phyloP scores from a whole-genome alignment of 2,113 vertebrate genomes.

The Entomyzon cyanotis region DNA sequence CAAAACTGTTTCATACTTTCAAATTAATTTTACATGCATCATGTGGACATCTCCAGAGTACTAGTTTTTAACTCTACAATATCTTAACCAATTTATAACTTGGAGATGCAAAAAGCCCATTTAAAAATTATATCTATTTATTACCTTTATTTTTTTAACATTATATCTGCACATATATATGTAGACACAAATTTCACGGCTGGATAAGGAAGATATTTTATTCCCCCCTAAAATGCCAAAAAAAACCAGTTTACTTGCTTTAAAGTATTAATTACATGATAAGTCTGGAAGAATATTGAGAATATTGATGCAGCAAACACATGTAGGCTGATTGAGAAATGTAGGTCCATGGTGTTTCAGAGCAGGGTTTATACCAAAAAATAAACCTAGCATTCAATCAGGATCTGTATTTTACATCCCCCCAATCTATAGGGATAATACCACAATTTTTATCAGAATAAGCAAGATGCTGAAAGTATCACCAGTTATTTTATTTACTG shows the following conservation, averaged over 20 bases:
- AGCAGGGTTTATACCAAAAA: background rate
- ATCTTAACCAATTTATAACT: background rate
- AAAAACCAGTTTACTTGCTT: background rate
- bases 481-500: background rate
- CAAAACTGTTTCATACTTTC: background rate
- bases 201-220: background rate
- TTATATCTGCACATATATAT: background rate
- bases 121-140: rapidly evolving
- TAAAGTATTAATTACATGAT: background rate
- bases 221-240: background rate
- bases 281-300: background rate
- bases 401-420: background rate
- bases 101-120: background rate
- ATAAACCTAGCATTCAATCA: background rate
- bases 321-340: background rate
- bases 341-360: background rate
- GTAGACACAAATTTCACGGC: background rate
- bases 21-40: background rate
- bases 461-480: background rate
- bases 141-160: background rate
- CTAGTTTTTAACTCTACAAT: background rate
- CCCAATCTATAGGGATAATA: background rate
- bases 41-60: background rate
- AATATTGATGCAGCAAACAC: background rate
- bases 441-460: background rate